Base-by-base conservation (phyloP, 2,797 vertebrate species). In the Perodicticus potto region DNA sequence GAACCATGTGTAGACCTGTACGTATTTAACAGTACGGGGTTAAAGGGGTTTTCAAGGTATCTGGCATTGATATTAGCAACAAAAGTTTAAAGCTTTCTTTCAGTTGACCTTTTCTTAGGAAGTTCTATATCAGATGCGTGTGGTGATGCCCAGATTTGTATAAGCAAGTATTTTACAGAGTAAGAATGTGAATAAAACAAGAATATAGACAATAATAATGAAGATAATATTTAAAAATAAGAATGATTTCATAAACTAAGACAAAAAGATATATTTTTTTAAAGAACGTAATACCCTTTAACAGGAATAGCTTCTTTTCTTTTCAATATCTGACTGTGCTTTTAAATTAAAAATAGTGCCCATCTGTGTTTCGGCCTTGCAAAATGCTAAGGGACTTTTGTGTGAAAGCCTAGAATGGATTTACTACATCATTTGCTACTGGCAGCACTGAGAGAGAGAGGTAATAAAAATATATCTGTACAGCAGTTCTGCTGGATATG, bases 321-420 rank as follows among this genome's bases (percentile, higher is more conserved):
- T 87, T 93, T 80, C 25, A 92, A 72, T 45, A 86, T 94, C 82
- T 91, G 93, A 92, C n/a, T 92, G 40, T 95, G 53, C 57, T 94
- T 96, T 97, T 96, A 93, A 86, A 85, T 96, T 96, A 94, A 94
- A 97, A 97, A 88, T 86, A 94, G 73, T 93, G 45, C 34, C 73
- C 89, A 95, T 96, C 89, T 97, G 96, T 93, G 84, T 74, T 96
- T 87, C 49, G 14, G 77, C 55, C 81, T 96, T 96, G 76, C 67
- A 78, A 89, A 96, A 86, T 92, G 84, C 53, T 88, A 83, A 89
- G 72, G 63, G 89, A 90, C 72, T 94, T 96, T 92, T 70, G 37
- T 94, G 91, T 89, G 77, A 95, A 92, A 67, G 40, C 57, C 61
- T 57, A 65, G 63, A 84, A 94, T 96, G 94, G 73, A 90, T 96